Conservation (phyloP, 2,888 invertebrate genomes). For the Anodontia alba region DNA sequence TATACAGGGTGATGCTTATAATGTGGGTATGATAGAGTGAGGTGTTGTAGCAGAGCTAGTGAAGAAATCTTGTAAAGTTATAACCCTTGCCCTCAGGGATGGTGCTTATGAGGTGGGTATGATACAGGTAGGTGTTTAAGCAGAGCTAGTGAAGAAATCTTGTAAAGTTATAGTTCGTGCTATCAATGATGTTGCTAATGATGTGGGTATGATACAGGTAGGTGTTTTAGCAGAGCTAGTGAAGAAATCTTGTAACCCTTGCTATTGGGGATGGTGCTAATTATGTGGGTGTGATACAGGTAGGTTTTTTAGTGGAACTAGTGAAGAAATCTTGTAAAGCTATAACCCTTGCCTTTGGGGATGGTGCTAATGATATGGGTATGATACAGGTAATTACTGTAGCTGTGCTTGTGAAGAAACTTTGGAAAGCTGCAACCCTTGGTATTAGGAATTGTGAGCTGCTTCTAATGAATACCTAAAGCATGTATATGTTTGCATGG, state of each 20-base stretch:
- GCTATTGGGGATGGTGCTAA: constrained; percentile 89
- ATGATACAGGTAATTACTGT: no score
- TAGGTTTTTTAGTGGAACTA: no score
- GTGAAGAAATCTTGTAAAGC: constrained; percentile 86
- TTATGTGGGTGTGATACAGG: constrained; percentile 86
- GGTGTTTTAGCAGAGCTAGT: no score
- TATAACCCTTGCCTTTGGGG: constrained; percentile 94
- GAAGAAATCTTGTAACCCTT: constrained; percentile 88
- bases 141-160: constrained; percentile 86
- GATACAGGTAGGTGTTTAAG: constrained; percentile 85
- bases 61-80: constrained; percentile 84
- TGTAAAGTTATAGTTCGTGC: constrained; percentile 84
- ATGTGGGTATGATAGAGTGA: constrained; percentile 86
- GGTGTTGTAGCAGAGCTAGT: no score
- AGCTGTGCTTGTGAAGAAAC: constrained; percentile 86
- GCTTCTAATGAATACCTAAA: no score
- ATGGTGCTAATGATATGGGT: constrained; percentile 99
- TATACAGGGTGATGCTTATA: constrained; percentile 85
- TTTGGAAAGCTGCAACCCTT: constrained; percentile 84
- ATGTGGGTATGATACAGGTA: not conserved
- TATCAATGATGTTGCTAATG: constrained; percentile 84
- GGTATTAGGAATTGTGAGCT: constrained; percentile 85
- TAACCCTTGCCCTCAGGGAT: constrained; percentile 85
- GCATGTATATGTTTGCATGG: no score
- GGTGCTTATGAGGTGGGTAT: constrained; percentile 86